phyloP scores from a whole-genome alignment of 2,113 vertebrate species.

The Pionites leucogaster region DNA sequence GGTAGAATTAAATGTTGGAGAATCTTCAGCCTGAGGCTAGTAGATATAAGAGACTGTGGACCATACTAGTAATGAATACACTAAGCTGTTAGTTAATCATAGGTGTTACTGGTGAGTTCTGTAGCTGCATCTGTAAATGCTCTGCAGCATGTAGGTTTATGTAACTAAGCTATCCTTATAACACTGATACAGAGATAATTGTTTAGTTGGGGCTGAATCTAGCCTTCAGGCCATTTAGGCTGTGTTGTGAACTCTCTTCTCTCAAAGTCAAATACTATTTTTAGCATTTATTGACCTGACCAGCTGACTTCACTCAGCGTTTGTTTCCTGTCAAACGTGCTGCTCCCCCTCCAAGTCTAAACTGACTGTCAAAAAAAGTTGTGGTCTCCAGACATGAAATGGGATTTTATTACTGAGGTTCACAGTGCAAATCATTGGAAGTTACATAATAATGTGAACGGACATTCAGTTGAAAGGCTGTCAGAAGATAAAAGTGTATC shows the following conservation, averaged over 20 bases:
- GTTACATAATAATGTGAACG: background rate
- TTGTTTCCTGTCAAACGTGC: background rate
- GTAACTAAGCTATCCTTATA: background rate
- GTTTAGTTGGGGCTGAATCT: background rate
- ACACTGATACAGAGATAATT: background rate
- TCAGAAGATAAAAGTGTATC: slow-evolving; percentile 3
- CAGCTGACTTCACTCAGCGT: background rate
- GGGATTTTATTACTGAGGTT: background rate
- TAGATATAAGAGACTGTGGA: background rate
- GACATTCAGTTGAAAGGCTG: slow-evolving; percentile 9
- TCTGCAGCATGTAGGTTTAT: background rate
- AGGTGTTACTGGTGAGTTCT: background rate
- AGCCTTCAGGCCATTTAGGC: background rate
- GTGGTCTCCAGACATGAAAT: background rate
- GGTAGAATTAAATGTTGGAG: background rate
- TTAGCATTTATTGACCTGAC: background rate
- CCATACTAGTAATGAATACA: background rate
- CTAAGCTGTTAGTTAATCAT: background rate
- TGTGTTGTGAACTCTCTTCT: background rate
- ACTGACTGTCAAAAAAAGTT: background rate
- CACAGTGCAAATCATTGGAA: background rate
- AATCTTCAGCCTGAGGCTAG: background rate
- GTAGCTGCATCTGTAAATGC: background rate
- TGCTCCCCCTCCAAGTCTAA: background rate
- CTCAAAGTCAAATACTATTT: background rate